A percentile compares a stretch with the other conserved stretches of the same genome.
phyloP scores from a whole-genome alignment of 2,888 invertebrate genomes.

The Cephus nigrinus region DNA sequence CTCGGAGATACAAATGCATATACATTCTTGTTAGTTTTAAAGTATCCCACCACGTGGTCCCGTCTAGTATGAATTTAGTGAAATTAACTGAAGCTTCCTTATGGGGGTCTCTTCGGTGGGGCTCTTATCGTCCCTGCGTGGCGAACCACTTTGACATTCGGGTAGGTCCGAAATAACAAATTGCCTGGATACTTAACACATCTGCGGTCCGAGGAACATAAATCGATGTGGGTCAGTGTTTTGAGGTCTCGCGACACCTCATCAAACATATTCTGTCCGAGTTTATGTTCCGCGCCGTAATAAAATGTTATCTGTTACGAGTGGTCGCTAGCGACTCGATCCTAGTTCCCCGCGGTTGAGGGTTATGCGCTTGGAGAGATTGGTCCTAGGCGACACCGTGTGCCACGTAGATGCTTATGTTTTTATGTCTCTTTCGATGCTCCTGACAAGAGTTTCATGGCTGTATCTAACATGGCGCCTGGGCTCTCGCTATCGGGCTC shows the following conservation, averaged over 20 bases:
- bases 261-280: constrained; percentile 41
- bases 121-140: background rate
- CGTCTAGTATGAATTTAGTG: background rate
- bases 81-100: background rate
- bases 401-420: constrained; percentile 1
- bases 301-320: constrained; percentile 37
- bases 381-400: background rate
- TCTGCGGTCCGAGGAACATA: constrained; percentile 2
- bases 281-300: constrained; percentile 36
- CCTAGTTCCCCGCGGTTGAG: constrained; percentile 5
- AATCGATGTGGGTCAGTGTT: constrained; percentile 6
- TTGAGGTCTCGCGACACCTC: constrained; percentile 35
- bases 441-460: constrained; percentile 2
- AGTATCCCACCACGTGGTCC: background rate
- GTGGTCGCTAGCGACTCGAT: constrained; percentile 15
- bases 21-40: background rate
- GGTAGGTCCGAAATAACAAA: constrained; percentile 5
- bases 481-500: background rate
- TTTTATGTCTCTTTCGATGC: constrained; percentile 5
- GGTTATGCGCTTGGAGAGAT: constrained; percentile 8
- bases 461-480: background rate
- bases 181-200: constrained; percentile 1
- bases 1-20: background rate
- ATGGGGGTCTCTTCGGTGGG: background rate
- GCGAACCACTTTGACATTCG: background rate